A percentile compares a stretch with the other conserved stretches of the same genome.
phyloP scores from a whole-genome alignment of 2,113 vertebrate genomes.

The Cairina moschata region DNA sequence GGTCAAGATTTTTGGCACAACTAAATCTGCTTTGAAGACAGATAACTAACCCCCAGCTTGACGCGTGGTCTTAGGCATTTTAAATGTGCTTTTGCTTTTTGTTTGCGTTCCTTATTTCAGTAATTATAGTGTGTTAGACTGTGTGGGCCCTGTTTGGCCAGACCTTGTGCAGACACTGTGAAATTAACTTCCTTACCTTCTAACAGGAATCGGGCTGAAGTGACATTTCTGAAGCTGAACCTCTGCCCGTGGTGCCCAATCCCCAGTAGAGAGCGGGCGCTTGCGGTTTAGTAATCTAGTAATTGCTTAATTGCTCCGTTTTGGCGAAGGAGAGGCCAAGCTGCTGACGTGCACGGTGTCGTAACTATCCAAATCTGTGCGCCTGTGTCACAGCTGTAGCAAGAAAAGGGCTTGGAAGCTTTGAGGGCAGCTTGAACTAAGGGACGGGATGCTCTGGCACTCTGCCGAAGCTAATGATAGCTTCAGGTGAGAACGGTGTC shows the following conservation, averaged over 20 bases:
- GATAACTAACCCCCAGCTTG: slow-evolving; percentile 34
- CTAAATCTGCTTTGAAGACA: slow-evolving; percentile 31
- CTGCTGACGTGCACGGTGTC: not conserved
- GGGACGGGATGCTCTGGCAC: not conserved
- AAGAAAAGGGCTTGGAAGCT: not conserved
- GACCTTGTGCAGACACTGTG: slow-evolving; percentile 84
- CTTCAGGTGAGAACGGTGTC: not conserved
- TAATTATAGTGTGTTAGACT: slow-evolving; percentile 78
- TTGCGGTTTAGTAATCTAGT: not conserved
- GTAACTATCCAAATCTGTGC: not conserved
- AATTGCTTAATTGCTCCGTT: not conserved
- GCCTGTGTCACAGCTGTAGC: not conserved
- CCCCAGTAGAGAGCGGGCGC: not conserved
- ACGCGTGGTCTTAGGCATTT: not conserved
- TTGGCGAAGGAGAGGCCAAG: not conserved
- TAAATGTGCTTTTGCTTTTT: slow-evolving; percentile 5
- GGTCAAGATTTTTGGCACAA: slow-evolving; percentile 56
- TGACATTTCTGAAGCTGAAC: slow-evolving; percentile 51
- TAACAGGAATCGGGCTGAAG: slow-evolving; percentile 53
- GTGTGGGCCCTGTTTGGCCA: slow-evolving; percentile 53
- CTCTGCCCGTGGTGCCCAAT: not conserved
- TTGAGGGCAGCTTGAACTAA: not conserved
- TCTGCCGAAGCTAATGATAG: not conserved
- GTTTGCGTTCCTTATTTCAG: slow-evolving; percentile 57
- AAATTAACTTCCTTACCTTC: slow-evolving; percentile 83